Evolutionary conservation across 2,113 vertebrate species (phyloP).

Genomic region (Propithecus coquereli): DNA sequence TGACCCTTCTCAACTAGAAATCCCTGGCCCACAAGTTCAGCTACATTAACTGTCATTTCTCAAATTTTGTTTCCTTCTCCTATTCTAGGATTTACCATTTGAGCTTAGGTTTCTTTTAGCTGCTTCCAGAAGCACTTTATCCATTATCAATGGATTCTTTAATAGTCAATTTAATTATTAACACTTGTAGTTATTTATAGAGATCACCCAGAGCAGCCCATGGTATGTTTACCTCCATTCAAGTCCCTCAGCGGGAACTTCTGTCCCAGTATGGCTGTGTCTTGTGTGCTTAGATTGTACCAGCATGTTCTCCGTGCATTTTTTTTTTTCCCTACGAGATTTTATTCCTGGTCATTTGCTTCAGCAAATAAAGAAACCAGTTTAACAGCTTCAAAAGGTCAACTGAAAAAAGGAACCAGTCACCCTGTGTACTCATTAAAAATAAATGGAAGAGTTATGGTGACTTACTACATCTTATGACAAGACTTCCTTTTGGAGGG

Average conservation of each 20-base stretch:
- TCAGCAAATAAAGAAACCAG: slow-evolving; percentile 51
- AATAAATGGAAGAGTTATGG: neutral
- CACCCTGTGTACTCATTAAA: neutral
- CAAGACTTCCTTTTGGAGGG: neutral
- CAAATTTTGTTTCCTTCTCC: neutral
- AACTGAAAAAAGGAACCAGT: slow-evolving; percentile 23
- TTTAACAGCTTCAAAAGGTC: slow-evolving; percentile 56
- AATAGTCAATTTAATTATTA: neutral
- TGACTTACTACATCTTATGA: neutral
- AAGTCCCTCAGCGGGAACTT: neutral
- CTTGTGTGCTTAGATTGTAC: neutral
- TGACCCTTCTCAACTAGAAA: neutral
- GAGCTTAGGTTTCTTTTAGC: neutral
- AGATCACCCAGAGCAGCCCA: neutral
- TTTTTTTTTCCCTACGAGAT: neutral
- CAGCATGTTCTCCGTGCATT: neutral
- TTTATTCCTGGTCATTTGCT: slow-evolving; percentile 26
- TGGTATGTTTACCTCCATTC: neutral
- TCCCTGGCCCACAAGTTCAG: neutral
- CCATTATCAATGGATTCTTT: neutral
- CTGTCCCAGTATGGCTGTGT: neutral
- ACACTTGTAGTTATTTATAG: neutral
- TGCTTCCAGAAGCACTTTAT: neutral
- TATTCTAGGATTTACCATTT: neutral
- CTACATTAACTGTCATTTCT: neutral